Base-by-base conservation (phyloP, 2,113 vertebrate genomes). In the Callorhinus ursinus region DNA sequence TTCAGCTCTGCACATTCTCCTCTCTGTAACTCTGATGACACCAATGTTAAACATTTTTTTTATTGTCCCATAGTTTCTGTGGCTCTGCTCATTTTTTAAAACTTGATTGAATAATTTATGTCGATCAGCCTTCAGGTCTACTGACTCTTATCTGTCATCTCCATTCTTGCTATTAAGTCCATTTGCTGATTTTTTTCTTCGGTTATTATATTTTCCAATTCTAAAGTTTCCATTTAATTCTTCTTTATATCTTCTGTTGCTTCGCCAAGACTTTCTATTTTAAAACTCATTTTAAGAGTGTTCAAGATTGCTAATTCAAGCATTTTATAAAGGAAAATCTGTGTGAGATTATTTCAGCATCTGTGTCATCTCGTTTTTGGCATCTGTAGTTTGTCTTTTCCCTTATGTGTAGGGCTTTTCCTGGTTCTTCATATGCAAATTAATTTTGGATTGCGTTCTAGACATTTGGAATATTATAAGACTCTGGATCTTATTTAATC, bases 261-360 rank as follows among this genome's bases (percentile, higher is more conserved):
- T 92, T 88, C 83, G 39, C 7, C 31, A 15, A 88, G n/a, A 33
- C 7, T 49, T 63, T 85, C 15, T 53, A n/a, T 81, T 88, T 31
- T 49, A 88, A 88, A 83, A 76, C 82, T 13, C 59, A n/a, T 88
- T 93, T 90, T 18, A 53, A 86, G n/a, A 79, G 28, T 71, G 36
- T 71, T 71, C 42, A 79, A 18, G 26, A 19, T 85, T 53, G 53
- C n/a, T 72, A 71, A 72, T 55, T 85, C n/a, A 84, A 69, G 36
- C 14, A 63, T 93, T 59, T 90, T 72, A 31, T 72, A 86, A 71
- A 72, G 71, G 53, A 79, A 90, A 83, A n/a, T 79, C 28, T 76
- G 42, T 84, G 59, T 88, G 57, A 84, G 51, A 53, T 85, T 96
- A 90, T 85, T 67, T n/a, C 71, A 93, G 51, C 91, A 72, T 80